phyloP scores from a whole-genome alignment of 2,888 invertebrate species.

The Orchesella flavescens region DNA sequence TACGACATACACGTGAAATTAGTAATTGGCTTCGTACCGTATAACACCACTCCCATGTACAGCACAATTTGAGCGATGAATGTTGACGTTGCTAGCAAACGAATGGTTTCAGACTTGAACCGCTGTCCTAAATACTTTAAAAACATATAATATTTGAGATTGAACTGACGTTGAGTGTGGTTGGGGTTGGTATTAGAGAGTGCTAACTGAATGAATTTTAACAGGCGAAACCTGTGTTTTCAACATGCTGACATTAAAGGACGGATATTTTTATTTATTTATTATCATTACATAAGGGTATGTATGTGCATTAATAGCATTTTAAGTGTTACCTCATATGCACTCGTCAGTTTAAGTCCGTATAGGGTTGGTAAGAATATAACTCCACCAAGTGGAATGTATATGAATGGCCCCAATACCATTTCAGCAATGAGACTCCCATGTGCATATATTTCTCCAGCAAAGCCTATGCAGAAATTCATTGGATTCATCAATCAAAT shows the following conservation, averaged over 20 bases:
- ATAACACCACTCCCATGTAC: conserved; percentile 73
- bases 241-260: background rate
- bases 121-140: conserved; percentile 73
- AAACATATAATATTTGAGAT: background rate
- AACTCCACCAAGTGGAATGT: conserved; percentile 72
- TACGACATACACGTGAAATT: too few relatives aligned
- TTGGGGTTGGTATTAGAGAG: background rate
- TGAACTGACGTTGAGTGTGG: too few relatives aligned
- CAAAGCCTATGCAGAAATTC: conserved; percentile 71
- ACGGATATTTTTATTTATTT: conserved; percentile 1
- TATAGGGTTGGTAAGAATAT: conserved; percentile 73
- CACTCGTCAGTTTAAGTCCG: conserved; percentile 73
- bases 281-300: too few relatives aligned
- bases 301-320: background rate
- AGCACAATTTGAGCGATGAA: conserved; percentile 72
- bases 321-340: conserved; percentile 73
- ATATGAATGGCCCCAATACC: conserved; percentile 72
- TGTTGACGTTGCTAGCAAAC: conserved; percentile 69
- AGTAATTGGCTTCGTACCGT: conserved; percentile 57
- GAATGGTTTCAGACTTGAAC: conserved; percentile 71
- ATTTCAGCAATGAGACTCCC: conserved; percentile 73
- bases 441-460: conserved; percentile 73
- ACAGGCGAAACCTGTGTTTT: background rate
- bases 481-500: background rate
- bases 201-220: background rate